These are phyloP conservation scores for Gibbula magus DNA, from an alignment of 2,888 invertebrate genomes.

Conservation along the genomic window DNA sequence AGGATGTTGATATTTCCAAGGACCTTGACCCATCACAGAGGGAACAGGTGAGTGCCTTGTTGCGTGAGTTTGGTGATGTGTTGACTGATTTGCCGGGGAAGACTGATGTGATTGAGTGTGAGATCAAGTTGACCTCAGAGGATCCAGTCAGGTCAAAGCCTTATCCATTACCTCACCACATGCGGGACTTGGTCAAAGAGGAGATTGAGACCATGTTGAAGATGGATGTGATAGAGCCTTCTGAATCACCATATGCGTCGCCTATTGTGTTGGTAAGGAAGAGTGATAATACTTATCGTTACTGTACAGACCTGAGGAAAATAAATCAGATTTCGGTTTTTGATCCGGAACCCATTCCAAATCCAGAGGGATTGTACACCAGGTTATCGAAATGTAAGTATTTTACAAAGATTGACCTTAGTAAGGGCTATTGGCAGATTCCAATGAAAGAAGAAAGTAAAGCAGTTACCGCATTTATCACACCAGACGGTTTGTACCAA, in stretches of 20 bases:
- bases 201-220: background rate
- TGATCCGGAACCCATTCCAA: conserved; percentile 6
- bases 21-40: background rate
- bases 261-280: conserved; percentile 3
- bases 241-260: background rate
- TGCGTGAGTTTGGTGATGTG: background rate
- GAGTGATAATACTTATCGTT: background rate
- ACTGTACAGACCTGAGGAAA: background rate
- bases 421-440: conserved; percentile 17
- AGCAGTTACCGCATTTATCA: background rate
- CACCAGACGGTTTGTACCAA: background rate
- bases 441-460: background rate
- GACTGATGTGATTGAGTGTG: background rate
- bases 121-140: background rate
- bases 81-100: background rate
- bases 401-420: background rate
- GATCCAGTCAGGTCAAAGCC: background rate
- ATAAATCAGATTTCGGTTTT: background rate
- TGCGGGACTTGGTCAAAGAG: background rate
- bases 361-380: background rate
- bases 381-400: background rate
- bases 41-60: background rate
- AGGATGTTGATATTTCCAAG: background rate
- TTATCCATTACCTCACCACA: background rate
- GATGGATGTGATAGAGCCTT: background rate